A percentile compares a stretch with the other conserved stretches of the same genome.
Evolutionary conservation across 2,797 vertebrate genomes (phyloP).

Genomic region (Takifugu ocellatus): DNA sequence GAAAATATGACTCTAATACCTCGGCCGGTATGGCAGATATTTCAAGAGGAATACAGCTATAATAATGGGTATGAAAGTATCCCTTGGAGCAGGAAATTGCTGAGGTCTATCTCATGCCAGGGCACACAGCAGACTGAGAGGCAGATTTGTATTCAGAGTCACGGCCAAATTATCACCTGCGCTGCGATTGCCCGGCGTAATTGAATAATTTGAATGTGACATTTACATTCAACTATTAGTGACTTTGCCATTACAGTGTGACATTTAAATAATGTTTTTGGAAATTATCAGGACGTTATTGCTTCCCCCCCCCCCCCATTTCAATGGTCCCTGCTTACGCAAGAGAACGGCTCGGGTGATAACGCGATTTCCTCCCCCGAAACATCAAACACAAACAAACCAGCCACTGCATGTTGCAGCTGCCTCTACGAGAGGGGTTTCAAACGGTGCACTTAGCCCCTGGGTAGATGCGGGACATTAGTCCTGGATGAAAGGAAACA

Average conservation of each 20-base stretch:
- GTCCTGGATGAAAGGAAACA: conserved; percentile 76
- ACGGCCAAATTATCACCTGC: conserved; percentile 66
- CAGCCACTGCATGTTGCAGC: conserved; percentile 49
- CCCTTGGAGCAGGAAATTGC: conserved; percentile 66
- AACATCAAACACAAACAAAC: conserved; percentile 41
- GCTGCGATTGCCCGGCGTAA: conserved; percentile 58
- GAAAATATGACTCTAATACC: conserved; percentile 69
- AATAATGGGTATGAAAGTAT: conserved; percentile 64
- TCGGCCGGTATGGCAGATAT: conserved; percentile 53
- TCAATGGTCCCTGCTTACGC: conserved; percentile 42
- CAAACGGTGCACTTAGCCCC: conserved; percentile 66
- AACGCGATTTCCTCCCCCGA: conserved; percentile 51
- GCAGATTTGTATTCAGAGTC: conserved; percentile 66
- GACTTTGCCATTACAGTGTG: conserved; percentile 67
- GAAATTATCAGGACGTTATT: conserved; percentile 75
- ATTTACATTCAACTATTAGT: conserved; percentile 77
- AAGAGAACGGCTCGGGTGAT: conserved; percentile 50
- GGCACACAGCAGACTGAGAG: conserved; percentile 42
- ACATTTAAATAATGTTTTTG: conserved; percentile 79
- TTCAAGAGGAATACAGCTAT: conserved; percentile 63
- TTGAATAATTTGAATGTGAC: conserved; percentile 80
- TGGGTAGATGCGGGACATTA: conserved; percentile 68
- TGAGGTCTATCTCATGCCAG: conserved; percentile 56
- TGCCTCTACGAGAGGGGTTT: conserved; percentile 46
- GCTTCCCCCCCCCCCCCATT: conserved; percentile 65